Percentiles rank a stretch among this genome's conserved stretches.
Conservation (phyloP, 1,140 invertebrate species). For the Micrasema longulum region DNA sequence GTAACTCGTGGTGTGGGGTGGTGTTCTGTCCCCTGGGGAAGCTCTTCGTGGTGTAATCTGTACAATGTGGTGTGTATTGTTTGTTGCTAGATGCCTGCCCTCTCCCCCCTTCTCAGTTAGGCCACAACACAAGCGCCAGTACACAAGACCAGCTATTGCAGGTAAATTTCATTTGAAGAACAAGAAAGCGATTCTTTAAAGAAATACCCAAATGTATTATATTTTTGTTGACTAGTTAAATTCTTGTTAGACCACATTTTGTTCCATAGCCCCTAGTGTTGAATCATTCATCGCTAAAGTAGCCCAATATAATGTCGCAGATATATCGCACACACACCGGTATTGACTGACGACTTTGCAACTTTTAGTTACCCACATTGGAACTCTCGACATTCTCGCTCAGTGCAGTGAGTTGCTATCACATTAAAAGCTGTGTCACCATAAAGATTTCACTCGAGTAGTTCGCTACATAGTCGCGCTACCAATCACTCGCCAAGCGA, state of each 20-base stretch:
- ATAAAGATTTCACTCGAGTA: slow-evolving; percentile 7
- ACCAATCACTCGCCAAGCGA: slow-evolving; percentile 14
- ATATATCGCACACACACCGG: slow-evolving; percentile 20
- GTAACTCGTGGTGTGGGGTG: slow-evolving; percentile 47
- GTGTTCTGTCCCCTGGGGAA: slow-evolving; percentile 49
- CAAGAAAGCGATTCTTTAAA: slow-evolving; percentile 34
- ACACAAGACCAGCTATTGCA: slow-evolving; percentile 70
- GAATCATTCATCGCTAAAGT: slow-evolving; percentile 50
- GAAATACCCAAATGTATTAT: slow-evolving; percentile 43
- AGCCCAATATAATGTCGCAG: slow-evolving; percentile 35
- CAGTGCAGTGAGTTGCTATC: background rate
- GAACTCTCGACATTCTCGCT: slow-evolving; percentile 7
- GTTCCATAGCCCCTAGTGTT: slow-evolving; percentile 55
- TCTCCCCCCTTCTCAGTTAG: slow-evolving; percentile 76
- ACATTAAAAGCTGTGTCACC: background rate
- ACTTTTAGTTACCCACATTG: slow-evolving; percentile 11
- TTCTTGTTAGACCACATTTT: slow-evolving; percentile 60
- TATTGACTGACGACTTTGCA: background rate
- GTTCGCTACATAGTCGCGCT: slow-evolving; percentile 9
- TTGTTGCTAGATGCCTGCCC: slow-evolving; percentile 76
- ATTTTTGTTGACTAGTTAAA: slow-evolving; percentile 56
- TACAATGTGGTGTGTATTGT: slow-evolving; percentile 70
- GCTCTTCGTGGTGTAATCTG: slow-evolving; percentile 53
- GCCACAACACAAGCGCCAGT: slow-evolving; percentile 72
- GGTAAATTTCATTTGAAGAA: slow-evolving; percentile 63